A percentile compares a stretch with the other conserved stretches of the same genome.
phyloP scores from a whole-genome alignment of 2,797 vertebrate species.

The Sebastolobus altivelis region DNA sequence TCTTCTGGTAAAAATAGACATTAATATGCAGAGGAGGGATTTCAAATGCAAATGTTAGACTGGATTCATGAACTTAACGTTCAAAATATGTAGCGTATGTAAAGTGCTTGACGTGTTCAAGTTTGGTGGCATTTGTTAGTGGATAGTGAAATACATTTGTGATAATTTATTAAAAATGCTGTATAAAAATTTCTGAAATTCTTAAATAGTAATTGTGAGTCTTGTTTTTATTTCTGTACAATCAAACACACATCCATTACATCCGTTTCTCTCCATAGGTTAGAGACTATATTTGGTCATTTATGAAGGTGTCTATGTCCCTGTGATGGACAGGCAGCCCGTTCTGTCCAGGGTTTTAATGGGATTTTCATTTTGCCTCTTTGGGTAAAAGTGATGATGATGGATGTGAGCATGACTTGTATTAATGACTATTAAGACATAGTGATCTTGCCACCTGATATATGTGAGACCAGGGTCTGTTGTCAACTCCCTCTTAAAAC shows the following conservation, averaged over 20 bases:
- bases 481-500: constrained; percentile 16
- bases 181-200: too few relatives aligned
- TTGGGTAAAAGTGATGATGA: neutral
- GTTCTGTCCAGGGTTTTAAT: neutral
- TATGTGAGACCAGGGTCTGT: neutral
- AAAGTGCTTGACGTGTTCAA: neutral
- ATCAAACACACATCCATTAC: neutral
- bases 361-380: neutral
- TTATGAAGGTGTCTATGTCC: too few relatives aligned
- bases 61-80: neutral
- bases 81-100: neutral
- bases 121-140: neutral
- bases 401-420: neutral
- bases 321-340: neutral
- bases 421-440: neutral
- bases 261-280: neutral
- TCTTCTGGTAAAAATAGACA: neutral
- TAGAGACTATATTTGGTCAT: neutral
- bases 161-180: neutral
- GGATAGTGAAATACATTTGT: neutral
- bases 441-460: constrained; percentile 7
- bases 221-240: neutral
- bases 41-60: neutral
- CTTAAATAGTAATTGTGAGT: neutral
- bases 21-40: neutral